Percentiles rank a stretch among this genome's conserved stretches.
Evolutionary conservation across 2,113 vertebrate genomes (phyloP).

Genomic region (Seriola dumerili): DNA sequence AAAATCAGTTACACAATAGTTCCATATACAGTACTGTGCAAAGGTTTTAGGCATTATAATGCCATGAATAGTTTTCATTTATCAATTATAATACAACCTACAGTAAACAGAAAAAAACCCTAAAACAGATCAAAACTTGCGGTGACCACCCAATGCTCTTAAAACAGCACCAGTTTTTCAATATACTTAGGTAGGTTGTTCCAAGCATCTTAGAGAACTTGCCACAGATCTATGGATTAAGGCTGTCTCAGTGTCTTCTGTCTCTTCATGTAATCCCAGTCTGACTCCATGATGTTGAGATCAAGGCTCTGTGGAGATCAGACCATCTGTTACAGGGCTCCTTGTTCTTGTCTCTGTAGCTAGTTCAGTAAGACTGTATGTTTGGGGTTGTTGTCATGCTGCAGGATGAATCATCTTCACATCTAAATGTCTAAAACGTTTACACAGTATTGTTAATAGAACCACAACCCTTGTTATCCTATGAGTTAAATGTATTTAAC

Average conservation of each 20-base stretch:
- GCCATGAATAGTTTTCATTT: neutral
- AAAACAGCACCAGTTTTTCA: neutral
- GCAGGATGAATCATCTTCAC: neutral
- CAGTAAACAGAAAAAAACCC: neutral
- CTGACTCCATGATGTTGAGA: neutral
- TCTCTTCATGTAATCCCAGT: neutral
- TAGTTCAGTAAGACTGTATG: neutral
- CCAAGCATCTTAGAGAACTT: neutral
- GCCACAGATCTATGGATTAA: neutral
- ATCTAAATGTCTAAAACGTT: neutral
- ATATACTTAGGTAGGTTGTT: neutral
- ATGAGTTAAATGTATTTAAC: neutral
- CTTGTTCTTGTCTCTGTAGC: neutral
- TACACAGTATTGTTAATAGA: neutral
- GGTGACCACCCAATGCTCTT: neutral
- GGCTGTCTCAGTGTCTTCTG: neutral
- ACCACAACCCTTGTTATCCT: neutral
- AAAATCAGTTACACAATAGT: neutral
- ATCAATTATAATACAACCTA: neutral
- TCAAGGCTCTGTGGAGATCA: neutral
- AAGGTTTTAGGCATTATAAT: neutral
- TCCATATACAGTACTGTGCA: neutral
- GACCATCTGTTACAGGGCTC: neutral
- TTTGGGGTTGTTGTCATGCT: neutral
- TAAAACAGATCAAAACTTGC: neutral